These are phyloP conservation scores for Palythoa caribaeorum DNA, from an alignment of 92 coral and sea anemone species.

Conservation along the genomic window DNA sequence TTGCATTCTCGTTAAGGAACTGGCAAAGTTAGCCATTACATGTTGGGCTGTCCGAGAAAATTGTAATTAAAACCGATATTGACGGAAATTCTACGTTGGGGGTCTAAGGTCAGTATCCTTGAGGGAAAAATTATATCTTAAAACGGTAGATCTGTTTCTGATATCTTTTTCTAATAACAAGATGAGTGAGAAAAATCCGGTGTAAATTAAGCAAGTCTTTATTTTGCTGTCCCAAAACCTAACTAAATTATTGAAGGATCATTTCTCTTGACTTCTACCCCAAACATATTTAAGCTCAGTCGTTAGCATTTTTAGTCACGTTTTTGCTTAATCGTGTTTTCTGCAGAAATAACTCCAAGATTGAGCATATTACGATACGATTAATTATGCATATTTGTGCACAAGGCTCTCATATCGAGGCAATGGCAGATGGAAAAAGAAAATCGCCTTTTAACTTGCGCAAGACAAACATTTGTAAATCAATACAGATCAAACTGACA, in stretches of 20 bases:
- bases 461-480: neutral
- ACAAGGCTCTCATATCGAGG: neutral
- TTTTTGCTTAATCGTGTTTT: slow-evolving; percentile 19
- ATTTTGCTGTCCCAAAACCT: slow-evolving; percentile 12
- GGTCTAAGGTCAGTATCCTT: slow-evolving; percentile 51
- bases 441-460: neutral
- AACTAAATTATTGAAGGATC: neutral
- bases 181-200: slow-evolving; percentile 3
- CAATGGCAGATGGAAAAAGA: too few species aligned
- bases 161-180: slow-evolving; percentile 30
- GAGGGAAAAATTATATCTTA: slow-evolving; percentile 14
- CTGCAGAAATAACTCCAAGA: slow-evolving; percentile 3
- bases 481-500: neutral
- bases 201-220: slow-evolving; percentile 13
- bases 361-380: neutral
- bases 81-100: slow-evolving; percentile 45
- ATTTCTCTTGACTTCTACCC: slow-evolving; percentile 20
- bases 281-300: slow-evolving; percentile 21
- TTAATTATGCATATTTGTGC: slow-evolving; percentile 44
- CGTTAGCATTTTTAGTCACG: slow-evolving; percentile 35
- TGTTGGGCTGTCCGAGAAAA: neutral
- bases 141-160: slow-evolving; percentile 33
- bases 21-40: neutral
- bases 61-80: slow-evolving; percentile 24
- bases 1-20: neutral